Evolutionary conservation across 1,140 invertebrate species (phyloP).

Genomic region (Papilio machaon): DNA sequence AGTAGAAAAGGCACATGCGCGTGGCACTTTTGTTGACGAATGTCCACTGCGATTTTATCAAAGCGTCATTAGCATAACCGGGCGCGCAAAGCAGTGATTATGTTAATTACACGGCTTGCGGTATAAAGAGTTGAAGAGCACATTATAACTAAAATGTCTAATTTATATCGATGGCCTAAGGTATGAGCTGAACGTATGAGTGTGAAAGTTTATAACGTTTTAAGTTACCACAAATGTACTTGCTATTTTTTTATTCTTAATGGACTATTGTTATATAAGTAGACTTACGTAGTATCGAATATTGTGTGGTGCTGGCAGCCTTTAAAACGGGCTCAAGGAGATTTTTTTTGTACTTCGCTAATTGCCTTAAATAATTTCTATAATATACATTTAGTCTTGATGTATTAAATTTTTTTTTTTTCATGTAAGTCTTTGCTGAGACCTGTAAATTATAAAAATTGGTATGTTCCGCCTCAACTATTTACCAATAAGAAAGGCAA

Average conservation of each 20-base stretch:
- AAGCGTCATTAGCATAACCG: conserved; percentile 57
- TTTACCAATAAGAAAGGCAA: no score
- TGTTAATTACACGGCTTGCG: conserved; percentile 53
- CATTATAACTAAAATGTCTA: conserved; percentile 57
- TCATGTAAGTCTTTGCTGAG: background rate
- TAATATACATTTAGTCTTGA: no score
- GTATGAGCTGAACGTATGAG: no score
- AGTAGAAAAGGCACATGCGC: background rate
- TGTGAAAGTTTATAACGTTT: background rate
- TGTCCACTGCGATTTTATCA: conserved; percentile 50
- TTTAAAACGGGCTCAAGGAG: background rate
- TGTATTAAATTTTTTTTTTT: background rate
- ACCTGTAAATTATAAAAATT: background rate
- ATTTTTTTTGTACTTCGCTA: no score
- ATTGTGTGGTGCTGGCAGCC: background rate
- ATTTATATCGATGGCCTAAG: conserved; percentile 48
- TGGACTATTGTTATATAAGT: no score
- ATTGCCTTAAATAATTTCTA: no score
- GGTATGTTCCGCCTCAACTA: background rate
- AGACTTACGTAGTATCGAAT: background rate
- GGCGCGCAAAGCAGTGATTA: conserved; percentile 53
- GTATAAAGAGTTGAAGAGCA: conserved; percentile 54
- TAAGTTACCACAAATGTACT: background rate
- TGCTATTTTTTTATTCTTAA: background rate
- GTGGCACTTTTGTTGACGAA: conserved; percentile 39